Percentiles rank a stretch among this genome's conserved stretches.
phyloP scores from a whole-genome alignment of 2,113 vertebrate species.

The Nettapus auritus region DNA sequence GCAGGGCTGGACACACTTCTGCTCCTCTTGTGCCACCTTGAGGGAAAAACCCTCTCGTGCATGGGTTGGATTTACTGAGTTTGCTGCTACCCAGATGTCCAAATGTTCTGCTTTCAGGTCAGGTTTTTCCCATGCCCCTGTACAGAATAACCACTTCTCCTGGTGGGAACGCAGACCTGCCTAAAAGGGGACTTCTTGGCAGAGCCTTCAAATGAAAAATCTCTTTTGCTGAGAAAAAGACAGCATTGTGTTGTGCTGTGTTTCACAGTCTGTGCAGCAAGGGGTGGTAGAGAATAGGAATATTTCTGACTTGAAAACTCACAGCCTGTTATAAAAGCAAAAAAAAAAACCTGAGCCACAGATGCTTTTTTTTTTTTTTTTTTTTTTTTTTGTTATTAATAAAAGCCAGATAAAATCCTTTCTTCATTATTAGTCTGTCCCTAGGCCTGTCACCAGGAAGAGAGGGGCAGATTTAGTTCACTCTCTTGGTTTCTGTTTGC shows the following conservation, averaged over 20 bases:
- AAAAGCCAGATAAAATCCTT: not conserved
- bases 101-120: not conserved
- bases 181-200: too few species aligned
- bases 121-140: not conserved
- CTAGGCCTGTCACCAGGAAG: not conserved
- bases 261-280: not conserved
- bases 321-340: not conserved
- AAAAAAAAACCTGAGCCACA: rapidly evolving
- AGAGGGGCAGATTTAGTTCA: not conserved
- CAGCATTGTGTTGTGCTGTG: too few species aligned
- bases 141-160: not conserved
- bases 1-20: not conserved
- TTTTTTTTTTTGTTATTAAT: not conserved
- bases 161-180: not conserved
- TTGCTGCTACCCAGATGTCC: not conserved
- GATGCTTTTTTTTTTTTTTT: not conserved
- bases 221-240: not conserved
- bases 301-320: not conserved
- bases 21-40: conserved; percentile 60
- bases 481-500: not conserved
- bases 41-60: conserved; percentile 17
- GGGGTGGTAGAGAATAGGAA: not conserved
- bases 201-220: not conserved
- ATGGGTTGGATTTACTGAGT: not conserved
- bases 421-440: not conserved